Base-by-base conservation (phyloP, 2,797 vertebrate genomes). In the Lepus oiostolus region DNA sequence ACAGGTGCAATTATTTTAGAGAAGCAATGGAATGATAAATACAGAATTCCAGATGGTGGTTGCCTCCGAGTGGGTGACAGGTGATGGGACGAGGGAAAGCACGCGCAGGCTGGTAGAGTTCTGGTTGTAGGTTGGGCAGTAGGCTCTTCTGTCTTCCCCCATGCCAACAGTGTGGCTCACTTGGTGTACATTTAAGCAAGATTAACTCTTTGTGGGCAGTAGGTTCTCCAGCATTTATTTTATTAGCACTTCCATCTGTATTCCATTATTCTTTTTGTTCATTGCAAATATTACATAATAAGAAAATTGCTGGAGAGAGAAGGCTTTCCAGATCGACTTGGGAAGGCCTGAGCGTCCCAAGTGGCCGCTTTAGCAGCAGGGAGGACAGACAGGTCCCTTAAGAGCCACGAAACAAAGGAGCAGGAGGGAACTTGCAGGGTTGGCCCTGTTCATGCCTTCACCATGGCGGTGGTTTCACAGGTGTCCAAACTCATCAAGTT, bases 141-240 rank as follows among this genome's bases (percentile, higher is more conserved):
- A 35, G 24, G 54, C 28, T 85, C 35, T 81, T 16, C 7, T 30
- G 14, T 42, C 58, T 30, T 4, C 24, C 24, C 28, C 14, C 21
- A 30, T 35, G 38, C 32, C n/a, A 54, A 84, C 21, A 65, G 58
- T 63, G 42, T 42, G 62, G 12, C 42, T 63, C 79, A 63, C 35
- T 58, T 88, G n/a, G 16, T 92, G 82, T n/a, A 50, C 8, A 92
- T 62, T 82, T 76, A 50, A 50, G 13, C 24, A 50, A 60, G 60
- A 21, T 47, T 13, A 60, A 68, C n/a, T 58, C n/a, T 67, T 22
- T 87, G 5, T 6, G 35, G n/a, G 28, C 21, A 63, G 42, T 90
- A 90, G 71, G 38, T 35, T 94, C 47, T 81, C 67, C 60, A 76
- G 50, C 77, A 32, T 85, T 89, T 8, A 60, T 86, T 86, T n/a